These are phyloP conservation scores for Trachurus trachurus DNA, from an alignment of 2,797 vertebrate species.

Conservation along the genomic window DNA sequence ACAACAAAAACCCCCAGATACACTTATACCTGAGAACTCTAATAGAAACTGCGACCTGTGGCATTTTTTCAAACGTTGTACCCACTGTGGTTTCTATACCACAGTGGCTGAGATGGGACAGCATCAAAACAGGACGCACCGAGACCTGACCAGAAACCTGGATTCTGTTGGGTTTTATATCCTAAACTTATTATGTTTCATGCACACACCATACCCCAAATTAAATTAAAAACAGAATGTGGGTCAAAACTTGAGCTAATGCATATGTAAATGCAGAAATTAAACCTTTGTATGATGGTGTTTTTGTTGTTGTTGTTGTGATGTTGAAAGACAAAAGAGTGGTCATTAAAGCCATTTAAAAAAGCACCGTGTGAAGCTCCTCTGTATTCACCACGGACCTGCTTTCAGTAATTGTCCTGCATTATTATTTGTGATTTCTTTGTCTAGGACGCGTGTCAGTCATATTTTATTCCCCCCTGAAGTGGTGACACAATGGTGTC, in stretches of 20 bases:
- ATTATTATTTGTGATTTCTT: slow-evolving; percentile 41
- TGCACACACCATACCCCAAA: neutral
- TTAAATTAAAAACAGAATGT: neutral
- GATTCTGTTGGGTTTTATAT: too few relatives aligned
- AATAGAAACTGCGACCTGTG: too few relatives aligned
- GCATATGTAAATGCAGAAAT: too few relatives aligned
- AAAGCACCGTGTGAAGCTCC: neutral
- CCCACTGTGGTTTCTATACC: too few relatives aligned
- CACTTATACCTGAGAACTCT: too few relatives aligned
- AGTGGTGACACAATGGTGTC: slow-evolving; percentile 62
- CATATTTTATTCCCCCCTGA: slow-evolving; percentile 71
- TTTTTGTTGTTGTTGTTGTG: neutral
- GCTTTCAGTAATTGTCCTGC: slow-evolving; percentile 14
- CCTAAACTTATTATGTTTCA: neutral
- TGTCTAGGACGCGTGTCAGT: slow-evolving; percentile 52
- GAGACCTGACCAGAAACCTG: neutral
- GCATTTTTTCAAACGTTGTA: too few relatives aligned
- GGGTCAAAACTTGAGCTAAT: too few relatives aligned
- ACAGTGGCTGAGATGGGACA: too few relatives aligned
- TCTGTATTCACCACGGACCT: neutral
- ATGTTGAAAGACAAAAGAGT: neutral
- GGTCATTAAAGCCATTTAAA: slow-evolving; percentile 3
- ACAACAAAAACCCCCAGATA: too few relatives aligned
- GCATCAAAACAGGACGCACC: too few relatives aligned
- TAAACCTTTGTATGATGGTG: neutral